These are phyloP conservation scores for Pteropus rufus DNA, from an alignment of 2,797 vertebrate genomes.

Conservation along the genomic window DNA sequence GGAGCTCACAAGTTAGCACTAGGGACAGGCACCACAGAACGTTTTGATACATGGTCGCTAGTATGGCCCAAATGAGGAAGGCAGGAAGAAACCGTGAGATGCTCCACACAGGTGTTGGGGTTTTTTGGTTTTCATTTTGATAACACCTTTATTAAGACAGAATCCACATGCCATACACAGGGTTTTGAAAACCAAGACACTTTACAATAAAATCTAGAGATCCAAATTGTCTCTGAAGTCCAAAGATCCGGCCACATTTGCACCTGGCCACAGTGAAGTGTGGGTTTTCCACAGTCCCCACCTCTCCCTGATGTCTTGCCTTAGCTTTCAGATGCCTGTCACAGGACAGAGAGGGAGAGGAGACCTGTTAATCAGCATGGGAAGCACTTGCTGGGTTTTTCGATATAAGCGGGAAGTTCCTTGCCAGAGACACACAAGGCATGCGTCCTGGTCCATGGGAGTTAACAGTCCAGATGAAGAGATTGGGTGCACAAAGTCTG, in stretches of 20 bases:
- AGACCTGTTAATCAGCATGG: background rate
- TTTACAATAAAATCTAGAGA: background rate
- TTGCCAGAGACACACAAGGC: background rate
- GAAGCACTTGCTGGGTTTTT: background rate
- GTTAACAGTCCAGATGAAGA: background rate
- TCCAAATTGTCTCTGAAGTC: background rate
- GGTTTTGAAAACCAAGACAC: background rate
- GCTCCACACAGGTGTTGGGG: background rate
- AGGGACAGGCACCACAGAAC: background rate
- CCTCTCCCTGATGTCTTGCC: background rate
- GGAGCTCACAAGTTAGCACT: background rate
- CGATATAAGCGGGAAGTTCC: background rate
- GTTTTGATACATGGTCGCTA: background rate
- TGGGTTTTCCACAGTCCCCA: background rate
- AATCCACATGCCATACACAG: background rate
- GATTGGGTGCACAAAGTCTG: background rate
- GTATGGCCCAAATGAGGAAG: background rate
- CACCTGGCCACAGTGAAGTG: background rate
- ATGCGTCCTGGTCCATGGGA: background rate
- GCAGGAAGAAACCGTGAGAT: background rate
- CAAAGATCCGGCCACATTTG: background rate
- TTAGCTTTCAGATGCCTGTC: background rate
- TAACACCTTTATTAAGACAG: background rate
- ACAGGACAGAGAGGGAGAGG: background rate
- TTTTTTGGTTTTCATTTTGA: background rate